Evolutionary conservation across 2,797 vertebrate species (phyloP), one percentile per base, ranked within the genome.

Genomic region (Tadarida brasiliensis): DNA sequence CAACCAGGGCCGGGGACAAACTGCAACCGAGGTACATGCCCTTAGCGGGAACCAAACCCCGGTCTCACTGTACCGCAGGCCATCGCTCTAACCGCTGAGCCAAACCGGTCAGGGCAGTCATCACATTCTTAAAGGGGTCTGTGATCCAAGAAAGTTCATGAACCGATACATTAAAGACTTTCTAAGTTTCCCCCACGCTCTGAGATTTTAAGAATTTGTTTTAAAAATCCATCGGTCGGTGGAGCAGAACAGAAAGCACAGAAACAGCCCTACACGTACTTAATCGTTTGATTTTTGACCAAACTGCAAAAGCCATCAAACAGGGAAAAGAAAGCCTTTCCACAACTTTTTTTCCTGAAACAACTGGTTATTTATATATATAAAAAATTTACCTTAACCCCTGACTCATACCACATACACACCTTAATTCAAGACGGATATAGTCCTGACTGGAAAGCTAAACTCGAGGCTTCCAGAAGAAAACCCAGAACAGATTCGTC

Each of bases 281-380:
- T 11, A 74, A 59, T 78, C 61, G 84, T 91, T 76, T 84, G 56
- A 88, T 86, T 96, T 93, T 93, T 93, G 73, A 96, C 81, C 70
- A 82, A 95, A 90, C 26, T 86, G 3, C 24, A 54, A 87, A 96
- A 91, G 28, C 17, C 56, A 80, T 71, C 49, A 15, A 56, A 65
- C 22, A 92, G 57, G 49, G 24, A 61, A 82, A 94, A n/a, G 78
- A 85, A 95, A 76, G 39, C 67, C 39, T 87, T 91, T 94, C 11
- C 85, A 67, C 7, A 47, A 78, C 56, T 86, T 95, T 73, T 87
- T 93, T 97, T 56, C 44, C n/a, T n/a, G 30, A 94, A 96, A 87
- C 24, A 90, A 95, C 63, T 67, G 30, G 85, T 49, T 96, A 78
- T 78, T 90, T 87, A 67, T 28, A 83, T n/a, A 10, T 59, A 77